Base-by-base conservation (phyloP, 2,888 invertebrate genomes). In the Caprella mutica region DNA sequence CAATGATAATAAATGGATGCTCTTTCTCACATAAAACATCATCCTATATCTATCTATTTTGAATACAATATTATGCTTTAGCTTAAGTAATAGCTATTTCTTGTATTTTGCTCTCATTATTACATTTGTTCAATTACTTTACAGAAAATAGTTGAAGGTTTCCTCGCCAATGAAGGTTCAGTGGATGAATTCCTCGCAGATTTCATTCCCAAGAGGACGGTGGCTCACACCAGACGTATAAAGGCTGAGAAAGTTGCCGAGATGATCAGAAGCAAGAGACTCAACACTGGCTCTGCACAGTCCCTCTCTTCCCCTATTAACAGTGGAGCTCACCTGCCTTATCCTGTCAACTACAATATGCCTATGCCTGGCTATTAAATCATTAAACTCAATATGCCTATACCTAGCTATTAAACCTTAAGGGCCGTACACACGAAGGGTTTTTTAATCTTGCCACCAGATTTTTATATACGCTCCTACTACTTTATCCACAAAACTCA, bases 201-300 rank as follows among this genome's bases (percentile, higher is more conserved):
- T 58, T 97, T 92, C 72, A 77, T 86, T 57, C 78, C 80, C 0
- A 78, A 80, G 61, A 80, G 96, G 44, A 82, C 83, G 68, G 70
- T 81, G 35, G 85, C 87, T 77, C 90, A 91, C 71, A 71, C 83
- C 64, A 78, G 92, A 51, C 84, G 88, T 70, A 84, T 94, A 12
- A 96, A 96, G 76, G 83, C 89, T 0, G 96, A 97, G 66, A 94
- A 96, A 76, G 83, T 97, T 83, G 77, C 81, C 48, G 77, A 77
- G 60, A 65, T 69, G 33, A 53, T 62, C 24, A 50, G 24, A 23
- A 29, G 21, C 14, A 30, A 46, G 33, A 53, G 42, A 14, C 12
- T 33, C 14, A 56, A 39, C 44, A 56, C 40, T 27, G 40, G 52
- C 23, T 14, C n/a, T 33, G 52, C 54, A 24, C 58, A 58, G 5